Base-by-base conservation (phyloP, 2,888 invertebrate genomes). In the Baccha elongata region DNA sequence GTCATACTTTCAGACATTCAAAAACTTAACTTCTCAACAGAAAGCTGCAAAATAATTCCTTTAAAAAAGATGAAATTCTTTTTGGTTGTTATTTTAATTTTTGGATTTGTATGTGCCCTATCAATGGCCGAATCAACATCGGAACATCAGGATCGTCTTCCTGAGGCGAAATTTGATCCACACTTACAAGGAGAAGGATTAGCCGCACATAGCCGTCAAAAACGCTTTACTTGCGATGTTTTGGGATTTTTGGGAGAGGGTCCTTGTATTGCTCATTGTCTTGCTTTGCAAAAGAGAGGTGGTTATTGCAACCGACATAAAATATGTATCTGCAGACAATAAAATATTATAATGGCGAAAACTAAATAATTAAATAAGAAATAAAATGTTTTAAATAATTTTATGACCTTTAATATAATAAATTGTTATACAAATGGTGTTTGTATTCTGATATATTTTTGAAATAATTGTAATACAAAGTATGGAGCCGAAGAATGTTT, bases 141-240 rank as follows among this genome's bases (percentile, higher is more conserved):
- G 3, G 21, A 6, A 7, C n/a, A 46, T 21, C 46, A 10, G 5
- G 23, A 5, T 6, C 1, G 3, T 2, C 21, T 6, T 21, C 1
- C 11, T 0, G 7, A 46, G 21, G 2, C 5, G 4, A 21, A 44
- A 10, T 3, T 44, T 6, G 46, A n/a, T 23, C 1, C 46, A 11
- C 44, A n/a, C 11, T 6, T 46, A 5, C 46, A 46, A 1, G 6
- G n/a, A 21, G n/a, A 23, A n/a, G 15, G 21, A 23, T 2, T 13
- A 3, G 7, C 6, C 5, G 23, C 8, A 13, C 21, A 5, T 1
- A 23, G 13, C 52, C 89, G 91, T 17, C 88, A 88, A 0, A 91
- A 89, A 76, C 87, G 91, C 64, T 89, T 89, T 19, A 91, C 91
- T 13, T 91, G 91, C 58, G 91, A 91, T 86, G 86, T 91, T 1